Conservation (phyloP, 1,140 invertebrate species). For the Paraescarpia echinospica region DNA sequence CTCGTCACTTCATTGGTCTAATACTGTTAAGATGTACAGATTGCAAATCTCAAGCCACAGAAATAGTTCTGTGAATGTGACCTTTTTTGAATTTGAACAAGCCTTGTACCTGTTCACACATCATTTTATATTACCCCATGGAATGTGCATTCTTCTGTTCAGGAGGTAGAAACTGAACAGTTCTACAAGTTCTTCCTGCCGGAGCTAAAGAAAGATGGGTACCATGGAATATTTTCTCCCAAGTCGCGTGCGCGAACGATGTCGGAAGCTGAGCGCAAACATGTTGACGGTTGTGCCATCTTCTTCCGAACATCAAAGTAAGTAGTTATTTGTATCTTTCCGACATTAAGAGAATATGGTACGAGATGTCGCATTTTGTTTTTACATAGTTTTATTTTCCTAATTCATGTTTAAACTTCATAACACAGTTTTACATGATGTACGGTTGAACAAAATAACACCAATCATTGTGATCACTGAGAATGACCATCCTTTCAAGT, state of each 20-base stretch:
- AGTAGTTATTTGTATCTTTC: constrained; percentile 59
- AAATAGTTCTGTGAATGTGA: too few species aligned
- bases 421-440: background rate
- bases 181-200: constrained; percentile 96
- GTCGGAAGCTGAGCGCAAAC: constrained; percentile 93
- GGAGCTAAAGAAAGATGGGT: constrained; percentile 89
- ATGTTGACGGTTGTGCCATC: constrained; percentile 98
- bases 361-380: too few species aligned
- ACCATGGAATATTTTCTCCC: constrained; percentile 97
- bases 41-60: too few species aligned
- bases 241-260: constrained; percentile 99
- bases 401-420: too few species aligned
- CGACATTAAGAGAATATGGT: too few species aligned
- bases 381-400: too few species aligned
- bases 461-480: background rate
- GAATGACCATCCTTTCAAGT: background rate
- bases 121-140: background rate
- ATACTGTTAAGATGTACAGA: too few species aligned
- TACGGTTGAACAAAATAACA: background rate
- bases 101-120: too few species aligned
- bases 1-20: too few species aligned
- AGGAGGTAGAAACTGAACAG: constrained; percentile 99
- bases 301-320: constrained; percentile 92
- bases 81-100: too few species aligned
- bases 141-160: constrained; percentile 35